These are phyloP conservation scores for Phataginus tetradactyla DNA, from an alignment of 2,797 vertebrate genomes.

Conservation along the genomic window DNA sequence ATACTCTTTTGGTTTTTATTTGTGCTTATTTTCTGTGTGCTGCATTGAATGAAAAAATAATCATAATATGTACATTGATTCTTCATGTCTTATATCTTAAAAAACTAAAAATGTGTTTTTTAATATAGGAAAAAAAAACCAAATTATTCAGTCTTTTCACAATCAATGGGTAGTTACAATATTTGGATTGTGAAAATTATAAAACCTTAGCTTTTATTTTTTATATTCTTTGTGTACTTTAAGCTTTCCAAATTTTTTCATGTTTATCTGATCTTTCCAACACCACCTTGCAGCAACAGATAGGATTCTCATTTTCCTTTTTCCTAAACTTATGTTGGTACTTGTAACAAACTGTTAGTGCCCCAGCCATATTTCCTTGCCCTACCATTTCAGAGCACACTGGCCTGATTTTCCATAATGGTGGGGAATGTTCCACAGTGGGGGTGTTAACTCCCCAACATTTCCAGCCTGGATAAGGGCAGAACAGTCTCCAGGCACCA, in stretches of 20 bases:
- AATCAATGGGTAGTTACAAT: constrained; percentile 31
- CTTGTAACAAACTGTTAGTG: neutral
- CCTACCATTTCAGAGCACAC: neutral
- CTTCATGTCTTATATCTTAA: neutral
- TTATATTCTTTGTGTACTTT: neutral
- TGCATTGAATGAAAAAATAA: constrained; percentile 35
- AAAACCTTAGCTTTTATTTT: neutral
- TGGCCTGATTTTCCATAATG: neutral
- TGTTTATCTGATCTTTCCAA: neutral
- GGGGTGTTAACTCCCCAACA: neutral
- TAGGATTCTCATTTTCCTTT: neutral
- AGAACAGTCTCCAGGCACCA: neutral
- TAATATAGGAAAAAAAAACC: neutral
- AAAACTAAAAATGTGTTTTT: constrained; percentile 35
- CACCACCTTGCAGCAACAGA: neutral
- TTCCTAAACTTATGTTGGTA: constrained; percentile 9
- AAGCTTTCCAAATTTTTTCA: constrained; percentile 10
- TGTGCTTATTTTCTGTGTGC: constrained; percentile 21
- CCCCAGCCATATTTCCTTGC: neutral
- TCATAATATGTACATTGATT: constrained; percentile 29
- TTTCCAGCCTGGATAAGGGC: neutral
- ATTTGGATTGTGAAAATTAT: constrained; percentile 22
- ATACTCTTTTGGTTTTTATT: neutral
- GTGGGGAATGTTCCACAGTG: neutral
- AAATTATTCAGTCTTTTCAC: constrained; percentile 20